Base-by-base conservation (phyloP, 2,113 vertebrate genomes). In the Panthera tigris region DNA sequence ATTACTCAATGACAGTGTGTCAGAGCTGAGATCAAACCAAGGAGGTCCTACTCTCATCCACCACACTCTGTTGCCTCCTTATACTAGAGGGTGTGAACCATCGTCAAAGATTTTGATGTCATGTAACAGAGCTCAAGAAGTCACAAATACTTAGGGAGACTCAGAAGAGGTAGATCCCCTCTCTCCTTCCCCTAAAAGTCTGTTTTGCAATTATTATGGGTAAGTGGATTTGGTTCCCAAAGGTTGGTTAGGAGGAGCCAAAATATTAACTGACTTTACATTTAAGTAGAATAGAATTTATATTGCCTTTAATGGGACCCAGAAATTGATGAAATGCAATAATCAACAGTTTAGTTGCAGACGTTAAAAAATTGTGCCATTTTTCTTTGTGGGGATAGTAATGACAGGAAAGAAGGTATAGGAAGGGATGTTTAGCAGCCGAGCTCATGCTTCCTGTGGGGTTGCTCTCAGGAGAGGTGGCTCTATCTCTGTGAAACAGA, bases 281-380 rank as follows among this genome's bases (percentile, higher is more conserved):
- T 76, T 81, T 71, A 39, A 82, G 66, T 85, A 39, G 41, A 85
- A 41, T 50, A 63, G 39, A 94, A 90, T 71, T 92, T 87, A 68
- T 63, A 41, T 36, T 78, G 12, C 1, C 6, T 36, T 91, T 61
- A 19, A n/a, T 91, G 31, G 41, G 5, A 23, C 78, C 29, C 81
- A 63, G 15, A 96, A 69, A 16, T 39, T 61, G 36, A 85, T 79
- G 45, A 21, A 36, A 41, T 61, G 25, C 39, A 61, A 68, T 73
- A 19, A 65, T 57, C 57, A 82, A 57, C 12, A 31, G 55, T 50
- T 55, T 27, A 52, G 36, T 86, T 91, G 57, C 1, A 85, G 36
- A 80, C 18, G 39, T 39, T 57, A 27, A 69, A 91, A 69, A 76
- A 41, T 23, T 50, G 2, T 91, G 61, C 1, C 48, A 4, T 31